Evolutionary conservation across 2,888 invertebrate genomes (phyloP), one percentile per base, ranked within the genome.

Genomic region (Andrena fulva): DNA sequence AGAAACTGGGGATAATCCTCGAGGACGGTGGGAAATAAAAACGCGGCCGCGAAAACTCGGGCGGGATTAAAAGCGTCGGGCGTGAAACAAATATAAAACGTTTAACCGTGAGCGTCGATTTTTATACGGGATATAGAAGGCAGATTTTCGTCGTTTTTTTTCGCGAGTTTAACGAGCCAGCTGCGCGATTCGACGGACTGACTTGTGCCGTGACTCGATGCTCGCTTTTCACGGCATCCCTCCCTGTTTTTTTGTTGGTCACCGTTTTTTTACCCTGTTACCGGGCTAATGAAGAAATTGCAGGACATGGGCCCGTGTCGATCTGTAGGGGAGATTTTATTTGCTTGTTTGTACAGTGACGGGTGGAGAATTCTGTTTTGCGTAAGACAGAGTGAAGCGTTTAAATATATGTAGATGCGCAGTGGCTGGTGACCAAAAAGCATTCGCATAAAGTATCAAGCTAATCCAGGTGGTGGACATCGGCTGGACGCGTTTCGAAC

Each of bases 51-150:
- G 77, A 80, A 80, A 80, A 72, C 71, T 82, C 69, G 73, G 42
- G 62, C 77, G 82, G 56, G 82, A 83, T 83, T 83, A 83, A 83
- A 83, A 80, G 77, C 82, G 77, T 63, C 69, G 73, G 73, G 70
- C 77, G 82, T 74, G 77, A 83, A 83, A 83, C 77, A 82, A 83
- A 83, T 83, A 82, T 73, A 70, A 83, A 77, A 83, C 83, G 83
- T 74, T 83, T 83, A 83, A 74, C 72, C 73, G 74, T 76, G 83
- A 82, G 82, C 83, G 77, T 77, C 77, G 83, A 77, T 81, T 82
- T 81, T 82, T 82, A 72, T 77, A 64, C 78, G 66, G 72, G 66
- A 84, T 86, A 75, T 75, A 75, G 66, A 74, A 68, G 63, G 63
- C 71, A 50, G 78, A 82, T 81, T 82, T 82, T 76, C 82, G 71